phyloP scores from a whole-genome alignment of 2,113 vertebrate species.

The Pipra filicauda region DNA sequence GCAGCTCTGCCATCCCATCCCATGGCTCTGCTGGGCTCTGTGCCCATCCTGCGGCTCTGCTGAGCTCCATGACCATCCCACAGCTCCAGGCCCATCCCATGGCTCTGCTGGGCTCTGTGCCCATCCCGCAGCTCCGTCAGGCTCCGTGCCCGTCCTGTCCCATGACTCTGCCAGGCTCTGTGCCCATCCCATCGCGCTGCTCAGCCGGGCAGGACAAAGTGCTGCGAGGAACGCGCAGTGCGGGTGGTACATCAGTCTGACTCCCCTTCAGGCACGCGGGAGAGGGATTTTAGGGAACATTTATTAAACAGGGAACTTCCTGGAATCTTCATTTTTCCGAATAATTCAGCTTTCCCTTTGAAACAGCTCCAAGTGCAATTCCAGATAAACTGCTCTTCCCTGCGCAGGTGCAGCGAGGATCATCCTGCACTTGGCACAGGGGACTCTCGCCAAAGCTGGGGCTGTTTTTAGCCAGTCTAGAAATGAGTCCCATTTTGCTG shows the following conservation, averaged over 20 bases:
- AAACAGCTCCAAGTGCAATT: not conserved
- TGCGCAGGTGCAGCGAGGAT: not conserved
- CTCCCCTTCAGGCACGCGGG: accelerated
- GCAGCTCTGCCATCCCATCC: not conserved
- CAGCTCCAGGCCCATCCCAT: not conserved
- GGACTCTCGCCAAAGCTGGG: not conserved
- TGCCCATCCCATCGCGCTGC: not conserved
- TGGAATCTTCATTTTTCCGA: not conserved
- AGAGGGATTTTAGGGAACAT: not conserved
- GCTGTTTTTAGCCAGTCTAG: not conserved
- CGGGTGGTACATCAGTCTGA: accelerated
- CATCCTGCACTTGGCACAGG: not conserved
- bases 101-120: not conserved
- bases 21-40: not conserved
- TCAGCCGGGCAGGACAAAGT: not conserved
- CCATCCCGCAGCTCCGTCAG: not conserved
- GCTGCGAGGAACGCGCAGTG: accelerated
- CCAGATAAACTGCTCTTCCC: not conserved
- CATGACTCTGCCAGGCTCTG: not conserved
- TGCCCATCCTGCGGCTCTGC: not conserved
- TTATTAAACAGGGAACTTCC: not conserved
- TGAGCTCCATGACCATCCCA: not conserved
- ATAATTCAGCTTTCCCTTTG: not conserved
- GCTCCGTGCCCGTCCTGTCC: not conserved
- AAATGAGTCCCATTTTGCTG: not conserved